These are phyloP conservation scores for Sebastes hubbsi DNA, from an alignment of 2,797 vertebrate species.

Conservation along the genomic window DNA sequence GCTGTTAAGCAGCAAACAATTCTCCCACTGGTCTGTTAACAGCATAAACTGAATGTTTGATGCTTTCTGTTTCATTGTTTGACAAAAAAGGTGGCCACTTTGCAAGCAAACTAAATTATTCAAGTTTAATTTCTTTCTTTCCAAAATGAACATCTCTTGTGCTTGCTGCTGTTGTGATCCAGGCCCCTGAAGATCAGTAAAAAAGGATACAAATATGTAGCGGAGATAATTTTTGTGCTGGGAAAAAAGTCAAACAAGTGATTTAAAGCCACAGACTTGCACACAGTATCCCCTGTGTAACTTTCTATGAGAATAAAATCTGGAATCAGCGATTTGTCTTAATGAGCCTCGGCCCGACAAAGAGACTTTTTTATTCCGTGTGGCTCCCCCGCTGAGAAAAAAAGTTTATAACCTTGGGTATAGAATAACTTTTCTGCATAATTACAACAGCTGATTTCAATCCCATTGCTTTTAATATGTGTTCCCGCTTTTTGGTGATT, in stretches of 20 bases:
- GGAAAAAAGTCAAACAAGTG: conserved; percentile 14
- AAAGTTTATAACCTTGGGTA: conserved; percentile 50
- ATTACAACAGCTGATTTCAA: conserved; percentile 27
- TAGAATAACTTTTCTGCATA: conserved; percentile 38
- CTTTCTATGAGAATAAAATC: conserved; percentile 39
- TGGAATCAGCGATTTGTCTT: conserved; percentile 58
- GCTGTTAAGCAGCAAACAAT: not conserved
- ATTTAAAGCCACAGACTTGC: conserved; percentile 23
- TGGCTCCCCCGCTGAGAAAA: conserved; percentile 18
- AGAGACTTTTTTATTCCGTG: conserved; percentile 28
- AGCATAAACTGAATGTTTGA: not conserved
- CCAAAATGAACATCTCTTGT: not conserved
- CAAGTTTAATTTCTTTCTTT: not conserved
- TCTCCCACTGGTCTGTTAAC: not conserved
- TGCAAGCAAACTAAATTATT: conserved; percentile 10
- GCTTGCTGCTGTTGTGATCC: conserved; percentile 19
- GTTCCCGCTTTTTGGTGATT: conserved; percentile 18
- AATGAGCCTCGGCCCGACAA: conserved; percentile 50
- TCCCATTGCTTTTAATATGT: conserved; percentile 7
- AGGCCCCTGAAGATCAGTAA: conserved; percentile 5
- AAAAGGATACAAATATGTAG: not conserved
- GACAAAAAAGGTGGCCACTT: not conserved
- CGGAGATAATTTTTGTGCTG: not conserved
- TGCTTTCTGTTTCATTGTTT: not conserved
- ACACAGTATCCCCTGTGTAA: conserved; percentile 16